Conservation (phyloP, 1,140 invertebrate genomes). For the Trypoxylus dichotomus region DNA sequence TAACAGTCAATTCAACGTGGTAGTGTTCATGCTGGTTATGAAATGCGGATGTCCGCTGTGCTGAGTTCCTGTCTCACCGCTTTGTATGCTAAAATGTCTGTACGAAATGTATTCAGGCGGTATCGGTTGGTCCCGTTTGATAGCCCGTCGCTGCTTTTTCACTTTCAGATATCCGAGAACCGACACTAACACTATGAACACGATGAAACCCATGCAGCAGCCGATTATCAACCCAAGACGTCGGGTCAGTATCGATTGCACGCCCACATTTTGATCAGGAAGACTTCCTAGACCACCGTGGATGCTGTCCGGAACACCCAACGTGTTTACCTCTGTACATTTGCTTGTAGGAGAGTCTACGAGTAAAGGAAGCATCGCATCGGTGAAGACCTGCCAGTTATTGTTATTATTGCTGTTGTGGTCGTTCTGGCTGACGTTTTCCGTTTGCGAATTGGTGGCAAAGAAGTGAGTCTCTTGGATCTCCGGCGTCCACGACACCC, state of each 20-base stretch:
- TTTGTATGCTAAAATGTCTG: conserved; percentile 66
- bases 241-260: conserved; percentile 71
- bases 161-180: conserved; percentile 83
- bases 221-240: conserved; percentile 82
- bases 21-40: conserved; percentile 51
- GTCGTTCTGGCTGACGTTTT: conserved; percentile 46
- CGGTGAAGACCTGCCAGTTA: conserved; percentile 56
- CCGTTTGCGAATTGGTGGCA: conserved; percentile 54
- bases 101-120: conserved; percentile 76
- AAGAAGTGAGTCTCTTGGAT: conserved; percentile 54
- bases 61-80: conserved; percentile 53
- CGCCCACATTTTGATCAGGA: conserved; percentile 65
- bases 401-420: conserved; percentile 56
- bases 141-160: conserved; percentile 75
- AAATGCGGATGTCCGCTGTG: conserved; percentile 51
- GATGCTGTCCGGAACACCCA: conserved; percentile 70
- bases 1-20: conserved; percentile 28
- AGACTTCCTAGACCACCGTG: conserved; percentile 62
- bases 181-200: conserved; percentile 80
- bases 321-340: conserved; percentile 75
- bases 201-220: conserved; percentile 80
- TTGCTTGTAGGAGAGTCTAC: conserved; percentile 73
- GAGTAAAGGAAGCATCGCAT: conserved; percentile 63
- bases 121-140: conserved; percentile 65
- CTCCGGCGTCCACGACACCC: conserved; percentile 55